Conservation (phyloP, 2,113 vertebrate genomes). For the Dasyprocta punctata region DNA sequence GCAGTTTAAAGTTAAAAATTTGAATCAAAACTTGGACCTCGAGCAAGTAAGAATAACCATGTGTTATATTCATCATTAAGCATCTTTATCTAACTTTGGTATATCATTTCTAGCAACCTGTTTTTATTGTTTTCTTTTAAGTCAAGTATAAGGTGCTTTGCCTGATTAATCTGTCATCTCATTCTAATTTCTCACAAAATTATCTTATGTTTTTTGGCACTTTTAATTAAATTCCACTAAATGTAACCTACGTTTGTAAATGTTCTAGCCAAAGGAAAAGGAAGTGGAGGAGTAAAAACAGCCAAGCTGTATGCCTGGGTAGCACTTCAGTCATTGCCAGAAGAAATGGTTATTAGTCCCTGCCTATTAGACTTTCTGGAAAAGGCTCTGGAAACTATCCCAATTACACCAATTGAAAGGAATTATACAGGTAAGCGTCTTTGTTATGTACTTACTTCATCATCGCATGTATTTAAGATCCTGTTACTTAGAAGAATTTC, state of each 20-base stretch:
- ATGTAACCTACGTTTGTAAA: conserved; percentile 58
- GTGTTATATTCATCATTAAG: not conserved
- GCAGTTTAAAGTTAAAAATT: not conserved
- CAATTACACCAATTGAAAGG: conserved; percentile 97
- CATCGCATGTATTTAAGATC: not conserved
- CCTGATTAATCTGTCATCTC: conserved; percentile 16
- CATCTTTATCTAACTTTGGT: conserved; percentile 33
- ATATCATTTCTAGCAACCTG: not conserved
- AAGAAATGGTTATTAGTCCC: conserved; percentile 99
- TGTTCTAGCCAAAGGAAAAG: conserved; percentile 95
- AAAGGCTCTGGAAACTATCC: conserved; percentile 98
- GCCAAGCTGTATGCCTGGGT: conserved; percentile 99
- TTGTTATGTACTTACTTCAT: not conserved
- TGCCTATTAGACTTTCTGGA: conserved; percentile 98
- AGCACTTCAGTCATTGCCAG: conserved; percentile 96
- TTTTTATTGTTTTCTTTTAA: conserved; percentile 13
- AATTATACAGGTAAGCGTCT: conserved; percentile 89
- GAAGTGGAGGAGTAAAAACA: conserved; percentile 94
- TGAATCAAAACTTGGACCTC: not conserved
- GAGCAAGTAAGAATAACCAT: not conserved
- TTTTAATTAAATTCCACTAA: conserved; percentile 25
- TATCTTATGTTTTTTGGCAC: conserved; percentile 23
- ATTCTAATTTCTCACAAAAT: conserved; percentile 54
- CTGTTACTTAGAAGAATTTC: conserved; percentile 38
- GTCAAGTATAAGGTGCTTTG: not conserved